These are phyloP conservation scores for Cephalotes varians DNA, from an alignment of 2,888 invertebrate genomes.

Conservation along the genomic window DNA sequence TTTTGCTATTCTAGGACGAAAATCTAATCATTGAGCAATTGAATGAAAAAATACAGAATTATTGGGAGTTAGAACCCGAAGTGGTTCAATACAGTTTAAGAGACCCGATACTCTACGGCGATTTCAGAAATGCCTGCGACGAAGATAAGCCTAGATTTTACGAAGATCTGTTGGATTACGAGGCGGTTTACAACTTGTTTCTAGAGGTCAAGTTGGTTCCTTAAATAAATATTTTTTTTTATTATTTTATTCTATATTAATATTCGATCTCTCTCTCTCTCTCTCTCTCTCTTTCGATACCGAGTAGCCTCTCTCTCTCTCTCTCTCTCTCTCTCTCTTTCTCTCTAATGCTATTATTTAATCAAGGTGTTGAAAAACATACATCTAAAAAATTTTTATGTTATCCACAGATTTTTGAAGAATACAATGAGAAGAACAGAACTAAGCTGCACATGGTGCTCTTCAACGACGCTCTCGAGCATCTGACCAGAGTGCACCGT, in stretches of 20 bases:
- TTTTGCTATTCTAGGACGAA: slow-evolving; percentile 87
- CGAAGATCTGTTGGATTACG: slow-evolving; percentile 96
- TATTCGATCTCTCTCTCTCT: too few relatives aligned
- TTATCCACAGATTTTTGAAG: slow-evolving; percentile 86
- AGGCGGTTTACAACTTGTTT: slow-evolving; percentile 94
- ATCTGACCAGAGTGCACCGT: slow-evolving; percentile 95
- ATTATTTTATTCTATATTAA: neutral
- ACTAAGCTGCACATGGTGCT: slow-evolving; percentile 92
- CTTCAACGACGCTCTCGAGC: slow-evolving; percentile 97
- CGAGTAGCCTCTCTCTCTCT: too few relatives aligned
- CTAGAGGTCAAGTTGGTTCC: slow-evolving; percentile 89
- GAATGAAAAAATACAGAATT: slow-evolving; percentile 88
- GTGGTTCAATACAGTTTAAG: slow-evolving; percentile 90
- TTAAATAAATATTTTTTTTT: neutral
- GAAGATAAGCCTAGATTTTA: slow-evolving; percentile 93
- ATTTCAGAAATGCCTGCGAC: slow-evolving; percentile 94
- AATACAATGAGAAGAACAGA: slow-evolving; percentile 92
- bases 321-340: too few relatives aligned
- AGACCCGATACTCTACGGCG: slow-evolving; percentile 95
- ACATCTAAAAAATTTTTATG: neutral
- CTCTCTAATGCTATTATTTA: neutral
- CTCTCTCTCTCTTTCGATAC: too few relatives aligned
- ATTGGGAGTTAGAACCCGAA: slow-evolving; percentile 86
- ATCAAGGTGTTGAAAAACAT: neutral
- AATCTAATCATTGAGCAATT: slow-evolving; percentile 88